Conservation (phyloP, 2,113 vertebrate genomes). For the Scartelaos histophorus region DNA sequence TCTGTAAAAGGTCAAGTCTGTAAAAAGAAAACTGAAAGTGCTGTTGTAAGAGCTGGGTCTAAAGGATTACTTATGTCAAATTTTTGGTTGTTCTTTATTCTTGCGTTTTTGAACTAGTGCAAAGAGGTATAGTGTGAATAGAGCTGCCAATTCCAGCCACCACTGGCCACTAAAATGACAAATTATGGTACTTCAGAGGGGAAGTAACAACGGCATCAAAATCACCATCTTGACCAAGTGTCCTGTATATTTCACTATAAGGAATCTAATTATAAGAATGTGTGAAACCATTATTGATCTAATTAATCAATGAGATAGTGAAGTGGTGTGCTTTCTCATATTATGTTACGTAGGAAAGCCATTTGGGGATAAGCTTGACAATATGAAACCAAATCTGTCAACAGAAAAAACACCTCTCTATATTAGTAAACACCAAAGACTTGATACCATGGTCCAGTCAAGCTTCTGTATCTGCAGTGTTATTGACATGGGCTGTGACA, state of each 20-base stretch:
- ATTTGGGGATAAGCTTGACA: background rate
- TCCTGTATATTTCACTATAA: background rate
- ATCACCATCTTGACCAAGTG: background rate
- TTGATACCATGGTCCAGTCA: background rate
- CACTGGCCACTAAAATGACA: background rate
- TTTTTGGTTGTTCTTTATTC: no score
- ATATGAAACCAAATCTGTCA: background rate
- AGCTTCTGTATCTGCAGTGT: background rate
- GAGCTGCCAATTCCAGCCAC: background rate
- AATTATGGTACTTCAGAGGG: background rate
- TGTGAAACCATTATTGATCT: background rate
- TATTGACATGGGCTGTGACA: slow-evolving; percentile 7
- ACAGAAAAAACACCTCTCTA: background rate
- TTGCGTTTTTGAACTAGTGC: background rate
- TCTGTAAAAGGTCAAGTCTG: background rate
- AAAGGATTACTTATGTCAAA: background rate
- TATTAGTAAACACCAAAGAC: background rate
- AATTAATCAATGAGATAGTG: background rate
- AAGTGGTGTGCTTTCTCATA: background rate
- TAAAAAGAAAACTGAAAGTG: background rate
- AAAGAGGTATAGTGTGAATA: background rate
- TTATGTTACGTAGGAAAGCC: background rate
- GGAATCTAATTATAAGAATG: background rate
- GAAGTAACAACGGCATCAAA: background rate
- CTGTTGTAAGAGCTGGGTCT: background rate